A percentile compares a stretch with the other conserved stretches of the same genome.
Evolutionary conservation across 2,797 vertebrate species (phyloP).

Genomic region (Hippoglossus hippoglossus): DNA sequence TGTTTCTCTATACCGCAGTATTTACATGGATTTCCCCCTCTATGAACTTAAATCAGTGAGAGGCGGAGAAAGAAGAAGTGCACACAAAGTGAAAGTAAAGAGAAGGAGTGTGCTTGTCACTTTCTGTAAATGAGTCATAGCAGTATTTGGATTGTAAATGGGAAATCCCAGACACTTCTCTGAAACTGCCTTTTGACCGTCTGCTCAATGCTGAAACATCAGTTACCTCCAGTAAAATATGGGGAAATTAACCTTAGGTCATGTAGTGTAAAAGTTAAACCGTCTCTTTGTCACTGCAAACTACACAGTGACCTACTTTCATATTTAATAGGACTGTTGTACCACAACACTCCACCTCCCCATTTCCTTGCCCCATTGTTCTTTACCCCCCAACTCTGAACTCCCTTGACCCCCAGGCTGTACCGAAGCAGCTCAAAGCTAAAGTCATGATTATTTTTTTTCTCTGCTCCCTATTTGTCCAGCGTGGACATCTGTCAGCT

Average conservation of each 20-base stretch:
- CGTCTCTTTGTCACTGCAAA: constrained; percentile 28
- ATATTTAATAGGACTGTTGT: constrained; percentile 40
- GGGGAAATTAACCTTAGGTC: neutral
- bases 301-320: constrained; percentile 58
- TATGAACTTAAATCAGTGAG: constrained; percentile 17
- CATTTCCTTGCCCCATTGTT: constrained; percentile 42
- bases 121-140: neutral
- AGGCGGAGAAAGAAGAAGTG: constrained; percentile 30
- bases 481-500: constrained; percentile 79
- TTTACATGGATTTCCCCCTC: constrained; percentile 25
- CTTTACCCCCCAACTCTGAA: constrained; percentile 45
- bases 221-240: too few relatives aligned
- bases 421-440: constrained; percentile 65
- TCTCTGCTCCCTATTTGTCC: constrained; percentile 51
- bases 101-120: neutral
- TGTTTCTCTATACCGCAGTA: neutral
- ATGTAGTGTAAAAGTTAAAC: constrained; percentile 1
- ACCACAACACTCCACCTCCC: constrained; percentile 24
- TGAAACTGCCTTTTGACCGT: neutral
- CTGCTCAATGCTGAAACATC: neutral
- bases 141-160: constrained; percentile 23
- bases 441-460: constrained; percentile 74
- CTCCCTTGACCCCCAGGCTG: constrained; percentile 48
- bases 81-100: constrained; percentile 67
- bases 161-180: constrained; percentile 53